Percentiles rank a stretch among this genome's conserved stretches.
Conservation (phyloP, 1,140 invertebrate genomes). For the Thrips palmi region DNA sequence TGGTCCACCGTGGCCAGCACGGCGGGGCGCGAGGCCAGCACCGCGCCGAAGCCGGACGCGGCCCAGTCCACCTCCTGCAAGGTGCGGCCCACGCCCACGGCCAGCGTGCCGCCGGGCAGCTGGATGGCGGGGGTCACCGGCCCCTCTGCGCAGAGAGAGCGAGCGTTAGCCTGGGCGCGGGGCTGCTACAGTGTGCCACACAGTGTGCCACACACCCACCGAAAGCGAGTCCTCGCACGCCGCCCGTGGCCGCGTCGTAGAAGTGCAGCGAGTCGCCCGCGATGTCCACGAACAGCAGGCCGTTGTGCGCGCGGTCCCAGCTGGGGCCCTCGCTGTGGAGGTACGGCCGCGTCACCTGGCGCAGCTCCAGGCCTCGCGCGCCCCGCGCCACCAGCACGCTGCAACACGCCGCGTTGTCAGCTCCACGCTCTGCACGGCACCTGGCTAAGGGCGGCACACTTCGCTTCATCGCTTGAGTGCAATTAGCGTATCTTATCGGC, state of each 20-base stretch:
- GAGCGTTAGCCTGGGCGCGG: no score
- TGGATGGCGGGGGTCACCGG: conserved; percentile 45
- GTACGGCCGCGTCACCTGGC: conserved; percentile 17
- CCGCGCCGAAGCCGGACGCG: conserved; percentile 44
- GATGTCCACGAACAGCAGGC: conserved; percentile 49
- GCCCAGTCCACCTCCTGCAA: conserved; percentile 30
- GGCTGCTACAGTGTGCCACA: no score
- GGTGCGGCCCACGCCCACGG: no score
- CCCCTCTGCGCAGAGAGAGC: conserved; percentile 24
- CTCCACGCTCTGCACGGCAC: no score
- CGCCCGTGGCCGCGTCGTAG: conserved; percentile 29
- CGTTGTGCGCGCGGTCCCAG: conserved; percentile 40
- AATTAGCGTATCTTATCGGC: no score
- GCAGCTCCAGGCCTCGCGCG: no score
- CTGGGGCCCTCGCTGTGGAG: conserved; percentile 40
- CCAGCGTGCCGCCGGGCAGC: no score
- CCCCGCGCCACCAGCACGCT: no score
- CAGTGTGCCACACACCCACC: not conserved
- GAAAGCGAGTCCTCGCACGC: not conserved
- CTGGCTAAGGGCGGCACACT: no score
- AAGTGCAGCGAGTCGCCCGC: conserved; percentile 31
- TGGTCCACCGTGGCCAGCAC: conserved; percentile 37
- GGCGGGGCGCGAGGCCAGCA: conserved; percentile 35
- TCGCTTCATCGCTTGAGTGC: no score
- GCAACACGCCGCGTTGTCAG: no score